Evolutionary conservation across 2,888 invertebrate genomes (phyloP), one percentile per base, ranked within the genome.

Genomic region (Esperia sulphurella): DNA sequence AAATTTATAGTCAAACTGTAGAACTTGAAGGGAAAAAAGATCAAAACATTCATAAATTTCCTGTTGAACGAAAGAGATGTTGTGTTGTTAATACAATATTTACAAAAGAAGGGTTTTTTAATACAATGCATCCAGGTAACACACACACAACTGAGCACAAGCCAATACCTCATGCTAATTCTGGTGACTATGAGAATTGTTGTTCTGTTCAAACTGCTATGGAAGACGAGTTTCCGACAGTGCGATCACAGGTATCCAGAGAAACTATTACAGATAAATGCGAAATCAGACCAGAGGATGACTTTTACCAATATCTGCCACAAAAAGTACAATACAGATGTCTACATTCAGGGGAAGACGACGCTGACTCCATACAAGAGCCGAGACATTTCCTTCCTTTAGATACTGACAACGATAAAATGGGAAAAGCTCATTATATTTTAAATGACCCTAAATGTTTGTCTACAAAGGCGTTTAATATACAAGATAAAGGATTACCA

Each of bases 161-260:
- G 43, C 70, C 69, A 1, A 59, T 82, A 10, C 49, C 67, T 12
- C 70, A 82, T 51, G 83, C 83, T 14, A 80, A 80, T 48, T 64
- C 59, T 35, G 66, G 57, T 12, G 69, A 58, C 46, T 55, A 72
- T 30, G 57, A 63, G 44, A 61, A 55, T 41, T 30, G 41, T 46
- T 48, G 49, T 14, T 29, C 42, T 29, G 43, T 50, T 13, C 70
- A 69, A 57, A 62, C 57, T 12, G 61, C 57, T 37, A 45, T 47
- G 30, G 54, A 57, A 28, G 12, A 44, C 28, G 13, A 8, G 8
- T 29, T 39, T 45, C 14, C 29, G 12, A 38, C 29, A 38, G 38
- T 21, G 3, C 21, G 21, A 38, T 38, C 9, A 35, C 10, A 31
- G 31, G 31, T 10, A 10, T 31, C 31, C 10, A 8, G 7, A 7